phyloP scores from a whole-genome alignment of 2,888 invertebrate species.

The Coecobrya sp. region DNA sequence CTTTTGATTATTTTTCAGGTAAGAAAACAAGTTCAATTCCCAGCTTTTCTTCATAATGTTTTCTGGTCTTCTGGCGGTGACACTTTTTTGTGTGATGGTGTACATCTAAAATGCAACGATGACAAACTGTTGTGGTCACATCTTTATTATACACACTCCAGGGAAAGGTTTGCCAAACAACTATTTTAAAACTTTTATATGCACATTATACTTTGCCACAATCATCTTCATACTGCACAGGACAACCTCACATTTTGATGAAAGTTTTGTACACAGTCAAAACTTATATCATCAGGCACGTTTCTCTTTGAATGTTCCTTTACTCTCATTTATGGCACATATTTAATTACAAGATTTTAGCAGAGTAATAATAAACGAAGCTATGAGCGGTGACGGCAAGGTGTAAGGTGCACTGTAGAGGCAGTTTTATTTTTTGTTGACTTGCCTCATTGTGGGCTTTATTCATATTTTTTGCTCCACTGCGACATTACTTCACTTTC shows the following conservation, averaged over 20 bases:
- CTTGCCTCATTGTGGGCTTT: neutral
- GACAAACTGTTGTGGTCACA: constrained; percentile 21
- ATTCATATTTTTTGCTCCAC: neutral
- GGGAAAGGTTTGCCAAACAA: constrained; percentile 58
- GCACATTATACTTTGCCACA: constrained; percentile 1
- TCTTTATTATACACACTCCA: neutral
- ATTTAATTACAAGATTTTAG: constrained; percentile 48
- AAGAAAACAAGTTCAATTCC: constrained; percentile 53
- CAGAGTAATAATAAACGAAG: constrained; percentile 34
- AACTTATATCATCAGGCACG: neutral
- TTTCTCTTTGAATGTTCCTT: neutral
- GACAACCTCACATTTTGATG: too few species aligned
- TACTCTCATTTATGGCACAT: neutral
- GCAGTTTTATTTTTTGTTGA: neutral
- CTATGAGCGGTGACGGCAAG: neutral
- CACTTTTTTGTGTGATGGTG: neutral
- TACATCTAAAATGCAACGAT: constrained; percentile 30
- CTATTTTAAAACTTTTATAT: constrained; percentile 28
- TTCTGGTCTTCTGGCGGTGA: neutral
- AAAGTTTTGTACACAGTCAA: neutral
- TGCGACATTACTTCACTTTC: neutral
- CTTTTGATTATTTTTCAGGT: constrained; percentile 63
- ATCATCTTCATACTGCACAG: too few species aligned
- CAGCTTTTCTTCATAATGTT: constrained; percentile 22
- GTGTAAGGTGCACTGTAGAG: neutral